Base-by-base conservation (phyloP, 2,888 invertebrate genomes). In the Xylocampa areola region DNA sequence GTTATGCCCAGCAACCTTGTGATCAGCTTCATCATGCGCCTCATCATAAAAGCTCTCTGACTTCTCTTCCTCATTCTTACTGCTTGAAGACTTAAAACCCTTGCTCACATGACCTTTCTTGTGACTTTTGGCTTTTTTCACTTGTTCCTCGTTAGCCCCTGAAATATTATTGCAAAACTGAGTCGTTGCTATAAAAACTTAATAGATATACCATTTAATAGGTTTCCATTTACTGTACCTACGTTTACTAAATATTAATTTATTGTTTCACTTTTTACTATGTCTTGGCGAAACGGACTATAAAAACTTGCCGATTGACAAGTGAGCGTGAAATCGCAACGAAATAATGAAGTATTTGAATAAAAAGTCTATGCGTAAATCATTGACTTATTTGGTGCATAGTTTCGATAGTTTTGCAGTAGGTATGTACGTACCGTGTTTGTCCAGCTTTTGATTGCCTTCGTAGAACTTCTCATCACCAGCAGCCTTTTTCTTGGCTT, bases 21-120 rank as follows among this genome's bases (percentile, higher is more conserved):
- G 94, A 68, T 95, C 95, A 0, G 95, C 95, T 79, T 95, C 95
- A 74, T 96, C 95, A 69, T 96, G 95, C 13, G 94, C 95, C 73
- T 96, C 95, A 53, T 96, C 96, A 73, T 95, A 96, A 89, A 94
- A 96, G 73, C 94, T 95, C 79, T 96, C 95, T 4, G 95, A 94
- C 80, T 95, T 95, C 53, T 95, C 95, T 70, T 95, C 94, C 73
- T 96, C 96, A 73, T 96, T 96, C 75, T 96, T 96, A 77, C 95
- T 95, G 79, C 95, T 95, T 2, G 95, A 95, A 3, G 94, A 91
- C 79, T 96, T 96, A 84, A 95, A 96, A n/a, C 96, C 96, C 80
- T 96, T 96, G 81, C 95, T 95, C 10, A 94, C 94, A 78, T 95
- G 95, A 0, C 96, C 96, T 67, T 96, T 96, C 75, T 95, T 95